phyloP scores from a whole-genome alignment of 2,888 invertebrate genomes.

The Folsomia manolachei region DNA sequence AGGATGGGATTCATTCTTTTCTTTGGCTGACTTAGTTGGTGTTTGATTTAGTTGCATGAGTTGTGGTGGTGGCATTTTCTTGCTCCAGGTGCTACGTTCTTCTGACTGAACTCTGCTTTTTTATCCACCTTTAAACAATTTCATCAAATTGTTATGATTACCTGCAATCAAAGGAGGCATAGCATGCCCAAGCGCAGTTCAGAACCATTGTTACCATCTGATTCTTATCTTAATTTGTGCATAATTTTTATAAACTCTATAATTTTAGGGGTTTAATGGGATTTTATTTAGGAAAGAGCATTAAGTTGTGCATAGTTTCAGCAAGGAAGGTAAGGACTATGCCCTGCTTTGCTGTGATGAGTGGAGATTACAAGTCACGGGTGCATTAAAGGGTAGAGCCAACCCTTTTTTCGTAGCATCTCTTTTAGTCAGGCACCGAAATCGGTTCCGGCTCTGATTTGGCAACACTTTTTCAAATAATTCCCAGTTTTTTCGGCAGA shows the following conservation, averaged over 20 bases:
- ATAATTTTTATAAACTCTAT: constrained; percentile 3
- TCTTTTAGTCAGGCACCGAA: not conserved
- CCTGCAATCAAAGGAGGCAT: constrained; percentile 2
- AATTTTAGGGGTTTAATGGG: not conserved
- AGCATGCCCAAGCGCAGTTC: not conserved
- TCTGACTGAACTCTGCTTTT: too few species aligned
- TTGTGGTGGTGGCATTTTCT: not conserved
- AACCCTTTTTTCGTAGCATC: not conserved
- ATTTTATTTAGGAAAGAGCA: not conserved
- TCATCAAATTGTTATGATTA: constrained; percentile 1
- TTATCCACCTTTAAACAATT: not conserved
- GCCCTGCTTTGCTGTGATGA: too few species aligned
- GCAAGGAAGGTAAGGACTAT: not conserved
- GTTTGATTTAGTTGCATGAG: not conserved
- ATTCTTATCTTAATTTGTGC: constrained; percentile 3
- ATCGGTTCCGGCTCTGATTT: not conserved
- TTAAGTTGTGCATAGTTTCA: not conserved
- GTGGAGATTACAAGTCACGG: not conserved
- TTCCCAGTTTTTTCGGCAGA: not conserved
- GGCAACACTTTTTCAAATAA: not conserved
- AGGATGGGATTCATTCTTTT: not conserved
- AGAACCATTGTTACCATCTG: too few species aligned
- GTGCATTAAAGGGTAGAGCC: not conserved
- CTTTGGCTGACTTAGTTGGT: not conserved
- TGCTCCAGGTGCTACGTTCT: not conserved